Evolutionary conservation across 2,113 vertebrate species (phyloP).

Genomic region (Pampusana beccarii): DNA sequence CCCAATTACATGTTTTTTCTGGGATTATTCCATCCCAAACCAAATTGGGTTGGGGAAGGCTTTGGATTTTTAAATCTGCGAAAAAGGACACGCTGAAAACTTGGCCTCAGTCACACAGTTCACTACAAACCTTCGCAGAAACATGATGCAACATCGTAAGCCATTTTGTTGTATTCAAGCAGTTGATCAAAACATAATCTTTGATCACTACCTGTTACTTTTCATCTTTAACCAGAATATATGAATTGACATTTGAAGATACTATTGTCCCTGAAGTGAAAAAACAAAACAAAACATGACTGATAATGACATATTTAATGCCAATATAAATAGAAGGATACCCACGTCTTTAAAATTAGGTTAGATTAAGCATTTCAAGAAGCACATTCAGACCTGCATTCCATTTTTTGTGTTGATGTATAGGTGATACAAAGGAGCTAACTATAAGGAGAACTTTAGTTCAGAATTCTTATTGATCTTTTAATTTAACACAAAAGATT

Average conservation of each 20-base stretch:
- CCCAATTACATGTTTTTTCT: not conserved
- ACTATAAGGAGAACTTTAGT: not conserved
- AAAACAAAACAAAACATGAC: rapidly evolving
- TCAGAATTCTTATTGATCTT: not conserved
- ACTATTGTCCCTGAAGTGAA: not conserved
- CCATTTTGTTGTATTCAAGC: not conserved
- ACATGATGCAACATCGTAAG: not conserved
- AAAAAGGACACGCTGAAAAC: not conserved
- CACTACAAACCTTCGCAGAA: not conserved
- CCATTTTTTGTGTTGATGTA: not conserved
- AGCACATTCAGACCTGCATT: not conserved
- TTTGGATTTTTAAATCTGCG: not conserved
- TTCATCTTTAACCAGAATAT: not conserved
- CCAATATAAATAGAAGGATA: not conserved
- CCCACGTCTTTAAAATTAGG: not conserved
- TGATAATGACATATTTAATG: not conserved
- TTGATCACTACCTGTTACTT: not conserved
- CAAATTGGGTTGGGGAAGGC: not conserved
- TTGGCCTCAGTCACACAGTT: not conserved
- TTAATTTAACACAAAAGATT: not conserved
- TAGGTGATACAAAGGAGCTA: not conserved
- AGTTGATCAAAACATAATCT: not conserved
- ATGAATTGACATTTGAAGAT: not conserved
- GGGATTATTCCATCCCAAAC: not conserved
- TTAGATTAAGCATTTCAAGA: not conserved